phyloP scores from a whole-genome alignment of 2,888 invertebrate genomes.

The Pyrochroa serraticornis region DNA sequence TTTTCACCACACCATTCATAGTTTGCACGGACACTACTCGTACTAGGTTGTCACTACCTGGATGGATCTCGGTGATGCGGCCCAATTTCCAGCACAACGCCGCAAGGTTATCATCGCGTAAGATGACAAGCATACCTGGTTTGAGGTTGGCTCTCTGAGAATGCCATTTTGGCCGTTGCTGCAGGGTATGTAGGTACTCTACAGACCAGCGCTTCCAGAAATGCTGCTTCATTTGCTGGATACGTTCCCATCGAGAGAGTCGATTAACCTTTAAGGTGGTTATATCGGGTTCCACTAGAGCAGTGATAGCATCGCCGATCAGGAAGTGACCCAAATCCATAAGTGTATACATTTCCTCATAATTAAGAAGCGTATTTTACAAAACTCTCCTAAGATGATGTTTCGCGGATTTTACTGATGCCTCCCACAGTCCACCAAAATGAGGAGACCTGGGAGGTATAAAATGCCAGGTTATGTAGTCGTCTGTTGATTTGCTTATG shows the following conservation, averaged over 20 bases:
- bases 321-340: neutral
- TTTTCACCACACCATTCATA: neutral
- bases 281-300: neutral
- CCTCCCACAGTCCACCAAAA: slow-evolving; percentile 2
- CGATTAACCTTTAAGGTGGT: neutral
- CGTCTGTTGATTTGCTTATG: neutral
- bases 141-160: neutral
- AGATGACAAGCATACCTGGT: neutral
- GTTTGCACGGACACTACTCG: neutral
- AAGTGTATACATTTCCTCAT: neutral
- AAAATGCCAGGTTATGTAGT: neutral
- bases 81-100: neutral
- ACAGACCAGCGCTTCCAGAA: neutral
- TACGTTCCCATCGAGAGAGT: neutral
- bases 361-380: neutral
- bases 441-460: slow-evolving; percentile 1
- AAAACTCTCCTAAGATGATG: neutral
- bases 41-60: neutral
- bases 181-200: neutral
- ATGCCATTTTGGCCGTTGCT: neutral
- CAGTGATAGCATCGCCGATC: neutral
- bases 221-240: neutral
- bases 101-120: neutral
- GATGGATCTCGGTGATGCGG: neutral
- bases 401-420: neutral